phyloP scores from a whole-genome alignment of 2,888 invertebrate genomes.

The Sarcophaga carnaria region DNA sequence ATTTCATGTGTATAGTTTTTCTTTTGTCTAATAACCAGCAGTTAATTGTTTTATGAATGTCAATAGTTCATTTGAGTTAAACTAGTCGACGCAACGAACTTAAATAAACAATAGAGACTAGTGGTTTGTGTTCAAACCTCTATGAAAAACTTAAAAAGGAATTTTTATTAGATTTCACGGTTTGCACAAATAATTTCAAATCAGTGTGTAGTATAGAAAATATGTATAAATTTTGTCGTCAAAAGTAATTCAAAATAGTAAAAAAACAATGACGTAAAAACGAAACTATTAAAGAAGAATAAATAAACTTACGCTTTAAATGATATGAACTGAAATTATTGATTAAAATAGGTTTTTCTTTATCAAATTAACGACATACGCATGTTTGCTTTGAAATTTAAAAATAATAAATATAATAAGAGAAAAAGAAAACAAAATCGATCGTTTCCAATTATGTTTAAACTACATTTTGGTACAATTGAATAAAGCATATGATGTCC shows the following conservation, averaged over 20 bases:
- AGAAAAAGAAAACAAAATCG: no score
- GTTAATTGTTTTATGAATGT: constrained; percentile 40
- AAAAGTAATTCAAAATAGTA: not conserved
- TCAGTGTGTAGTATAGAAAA: not conserved
- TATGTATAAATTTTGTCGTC: not conserved
- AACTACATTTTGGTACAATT: no score
- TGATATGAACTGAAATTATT: constrained; percentile 12
- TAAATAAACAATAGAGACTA: not conserved
- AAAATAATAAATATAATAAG: no score
- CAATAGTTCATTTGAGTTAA: constrained; percentile 45
- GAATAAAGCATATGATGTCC: no score
- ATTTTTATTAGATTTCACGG: not conserved
- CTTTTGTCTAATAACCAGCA: not conserved
- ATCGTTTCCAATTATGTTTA: no score
- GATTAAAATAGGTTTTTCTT: not conserved
- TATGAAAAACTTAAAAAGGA: no score
- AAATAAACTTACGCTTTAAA: not conserved
- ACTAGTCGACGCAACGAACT: not conserved
- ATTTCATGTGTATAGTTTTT: not conserved
- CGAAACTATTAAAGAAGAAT: not conserved
- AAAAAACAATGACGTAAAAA: not conserved
- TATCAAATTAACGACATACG: not conserved
- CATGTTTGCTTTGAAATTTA: not conserved
- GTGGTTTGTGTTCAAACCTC: no score
- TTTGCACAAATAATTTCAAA: not conserved